These are phyloP conservation scores for Oceanodroma leucorhoa DNA, from an alignment of 2,797 vertebrate genomes.

Conservation along the genomic window DNA sequence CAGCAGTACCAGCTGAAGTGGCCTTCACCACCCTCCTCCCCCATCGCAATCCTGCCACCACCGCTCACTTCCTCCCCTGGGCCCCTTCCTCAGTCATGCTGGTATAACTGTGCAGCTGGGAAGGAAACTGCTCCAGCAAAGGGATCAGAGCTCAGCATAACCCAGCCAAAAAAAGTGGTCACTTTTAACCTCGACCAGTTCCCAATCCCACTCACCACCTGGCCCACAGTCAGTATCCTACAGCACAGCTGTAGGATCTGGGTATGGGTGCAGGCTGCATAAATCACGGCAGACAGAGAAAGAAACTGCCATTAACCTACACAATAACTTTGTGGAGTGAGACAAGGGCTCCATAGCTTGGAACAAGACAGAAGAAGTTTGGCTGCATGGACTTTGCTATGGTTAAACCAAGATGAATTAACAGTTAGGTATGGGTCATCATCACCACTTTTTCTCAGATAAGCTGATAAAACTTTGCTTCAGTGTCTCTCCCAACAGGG, in stretches of 20 bases:
- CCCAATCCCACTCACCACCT: background rate
- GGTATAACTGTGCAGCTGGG: background rate
- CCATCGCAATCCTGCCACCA: background rate
- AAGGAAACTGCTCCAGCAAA: constrained; percentile 12
- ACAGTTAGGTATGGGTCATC: background rate
- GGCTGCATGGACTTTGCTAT: background rate
- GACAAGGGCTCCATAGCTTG: background rate
- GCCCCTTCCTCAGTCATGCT: background rate
- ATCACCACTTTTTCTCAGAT: background rate
- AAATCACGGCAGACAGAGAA: background rate
- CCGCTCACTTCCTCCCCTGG: background rate
- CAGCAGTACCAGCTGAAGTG: background rate
- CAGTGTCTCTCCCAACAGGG: background rate
- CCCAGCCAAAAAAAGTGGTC: background rate
- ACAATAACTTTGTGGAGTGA: rapidly evolving
- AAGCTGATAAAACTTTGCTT: background rate
- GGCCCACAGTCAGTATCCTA: background rate
- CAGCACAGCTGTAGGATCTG: background rate
- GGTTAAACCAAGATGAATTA: background rate
- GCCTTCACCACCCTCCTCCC: constrained; percentile 5
- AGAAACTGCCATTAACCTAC: background rate
- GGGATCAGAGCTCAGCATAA: background rate
- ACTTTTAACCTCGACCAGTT: background rate
- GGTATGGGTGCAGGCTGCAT: background rate
- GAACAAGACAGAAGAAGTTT: background rate